Percentiles rank a stretch among this genome's conserved stretches.
phyloP scores from a whole-genome alignment of 2,113 vertebrate species.

The Nannospalax galili region DNA sequence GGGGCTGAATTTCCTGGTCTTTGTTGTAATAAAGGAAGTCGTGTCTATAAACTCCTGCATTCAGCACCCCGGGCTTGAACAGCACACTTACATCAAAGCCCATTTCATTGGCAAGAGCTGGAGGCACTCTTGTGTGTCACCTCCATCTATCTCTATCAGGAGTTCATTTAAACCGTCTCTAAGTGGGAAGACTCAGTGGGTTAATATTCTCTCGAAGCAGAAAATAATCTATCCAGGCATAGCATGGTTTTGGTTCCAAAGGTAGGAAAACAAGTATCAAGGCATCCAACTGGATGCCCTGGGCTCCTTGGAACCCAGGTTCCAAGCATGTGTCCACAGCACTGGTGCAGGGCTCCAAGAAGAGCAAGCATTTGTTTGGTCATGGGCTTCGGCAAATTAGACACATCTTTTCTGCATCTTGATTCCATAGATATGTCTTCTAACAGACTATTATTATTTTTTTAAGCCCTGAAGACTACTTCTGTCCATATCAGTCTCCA shows the following conservation, averaged over 20 bases:
- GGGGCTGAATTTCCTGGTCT: constrained; percentile 1
- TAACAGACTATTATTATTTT: background rate
- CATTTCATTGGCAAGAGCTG: background rate
- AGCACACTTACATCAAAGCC: constrained; percentile 66
- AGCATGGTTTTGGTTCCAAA: background rate
- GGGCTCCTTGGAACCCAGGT: constrained; percentile 16
- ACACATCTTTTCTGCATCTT: background rate
- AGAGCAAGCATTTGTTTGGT: background rate
- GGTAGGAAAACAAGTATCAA: constrained; percentile 9
- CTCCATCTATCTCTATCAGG: background rate
- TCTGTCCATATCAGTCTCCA: background rate
- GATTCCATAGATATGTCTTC: background rate
- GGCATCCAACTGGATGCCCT: background rate
- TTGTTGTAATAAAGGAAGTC: constrained; percentile 22
- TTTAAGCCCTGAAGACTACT: constrained; percentile 8
- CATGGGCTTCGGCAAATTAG: background rate
- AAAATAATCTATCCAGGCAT: background rate
- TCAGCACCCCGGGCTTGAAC: constrained; percentile 86
- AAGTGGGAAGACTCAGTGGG: background rate
- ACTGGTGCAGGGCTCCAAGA: background rate
- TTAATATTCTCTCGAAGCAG: background rate
- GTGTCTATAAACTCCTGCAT: rapidly evolving
- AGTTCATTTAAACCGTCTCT: background rate
- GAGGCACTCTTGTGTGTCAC: too few species aligned
- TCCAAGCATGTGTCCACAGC: background rate